Base-by-base conservation (phyloP, 1,140 invertebrate genomes). In the Chrysopa pallens region DNA sequence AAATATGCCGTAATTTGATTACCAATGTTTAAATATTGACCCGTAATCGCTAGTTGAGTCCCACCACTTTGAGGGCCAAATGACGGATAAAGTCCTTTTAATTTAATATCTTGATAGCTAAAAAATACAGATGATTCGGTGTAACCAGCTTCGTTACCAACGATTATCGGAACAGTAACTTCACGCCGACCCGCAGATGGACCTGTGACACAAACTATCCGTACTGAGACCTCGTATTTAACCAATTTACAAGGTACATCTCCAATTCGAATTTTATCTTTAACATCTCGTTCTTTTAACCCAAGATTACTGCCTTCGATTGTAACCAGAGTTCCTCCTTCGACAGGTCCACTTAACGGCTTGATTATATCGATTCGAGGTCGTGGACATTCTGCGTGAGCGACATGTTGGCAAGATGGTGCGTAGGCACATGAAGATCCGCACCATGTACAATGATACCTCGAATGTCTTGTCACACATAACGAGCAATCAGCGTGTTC, bases 281-380 rank as follows among this genome's bases (percentile, higher is more conserved):
- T 68, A 0, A 98, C 88, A 62, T 98, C 93, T 53, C 84, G 80
- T 51, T 85, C 76, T 47, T 79, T 80, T 39, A 93, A 71, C 0
- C 94, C 94, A 17, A 98, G 71, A 68, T 98, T 96, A 54, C 87
- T 85, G 6, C 95, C 95, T 66, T 87, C 82, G 44, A 98, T 96
- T 6, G 90, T 95, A 1, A 98, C 77, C 29, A 90, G 60, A 14
- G 95, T 98, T 1, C 94, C 94, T 23, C 94, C 94, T 69, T 95
- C 87, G 39, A 92, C 76, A 8, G 93, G 95, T 9, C 94, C 94
- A 58, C 84, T 90, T 15, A 89, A 56, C 1, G 94, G 94, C 60
- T 84, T 85, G 49, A 98, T 93, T 76, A 91, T 84, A 61, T 93
- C 87, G 54, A 96, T 95, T 48, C 88, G 67, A 12, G 91, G 91